A percentile compares a stretch with the other conserved stretches of the same genome.
Evolutionary conservation across 2,797 vertebrate species (phyloP).

Genomic region (Danionella dracula): DNA sequence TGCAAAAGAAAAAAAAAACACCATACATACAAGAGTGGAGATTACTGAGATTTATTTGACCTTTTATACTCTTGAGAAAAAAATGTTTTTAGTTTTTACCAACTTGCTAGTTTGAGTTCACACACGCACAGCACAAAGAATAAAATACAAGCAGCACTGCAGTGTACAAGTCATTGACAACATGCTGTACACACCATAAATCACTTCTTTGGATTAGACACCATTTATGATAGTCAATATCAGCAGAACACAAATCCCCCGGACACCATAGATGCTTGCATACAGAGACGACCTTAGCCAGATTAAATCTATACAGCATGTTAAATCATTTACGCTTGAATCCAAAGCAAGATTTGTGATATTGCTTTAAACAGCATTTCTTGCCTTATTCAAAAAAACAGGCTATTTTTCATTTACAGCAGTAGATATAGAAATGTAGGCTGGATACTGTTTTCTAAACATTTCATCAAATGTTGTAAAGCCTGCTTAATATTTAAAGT

Average conservation of each 20-base stretch:
- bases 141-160: background rate
- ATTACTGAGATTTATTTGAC: constrained; percentile 74
- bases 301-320: constrained; percentile 49
- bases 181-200: background rate
- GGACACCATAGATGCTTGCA: constrained; percentile 13
- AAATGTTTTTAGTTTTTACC: constrained; percentile 70
- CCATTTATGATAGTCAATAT: constrained; percentile 27
- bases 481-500: constrained; percentile 75
- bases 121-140: background rate
- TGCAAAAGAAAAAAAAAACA: constrained; percentile 52
- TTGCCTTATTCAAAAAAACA: constrained; percentile 56
- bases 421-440: constrained; percentile 41
- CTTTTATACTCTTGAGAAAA: constrained; percentile 68
- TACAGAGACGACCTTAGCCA: constrained; percentile 41
- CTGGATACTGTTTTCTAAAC: constrained; percentile 62
- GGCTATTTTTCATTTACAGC: constrained; percentile 62
- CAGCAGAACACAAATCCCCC: background rate
- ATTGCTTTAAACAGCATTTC: constrained; percentile 63
- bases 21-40: constrained; percentile 52
- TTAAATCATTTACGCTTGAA: constrained; percentile 58
- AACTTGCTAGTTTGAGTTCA: constrained; percentile 40
- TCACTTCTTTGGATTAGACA: constrained; percentile 17
- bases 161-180: constrained; percentile 3
- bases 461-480: constrained; percentile 72
- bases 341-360: constrained; percentile 54